Conservation (phyloP, 1,140 invertebrate species). For the Pygmarrhopalites habei region DNA sequence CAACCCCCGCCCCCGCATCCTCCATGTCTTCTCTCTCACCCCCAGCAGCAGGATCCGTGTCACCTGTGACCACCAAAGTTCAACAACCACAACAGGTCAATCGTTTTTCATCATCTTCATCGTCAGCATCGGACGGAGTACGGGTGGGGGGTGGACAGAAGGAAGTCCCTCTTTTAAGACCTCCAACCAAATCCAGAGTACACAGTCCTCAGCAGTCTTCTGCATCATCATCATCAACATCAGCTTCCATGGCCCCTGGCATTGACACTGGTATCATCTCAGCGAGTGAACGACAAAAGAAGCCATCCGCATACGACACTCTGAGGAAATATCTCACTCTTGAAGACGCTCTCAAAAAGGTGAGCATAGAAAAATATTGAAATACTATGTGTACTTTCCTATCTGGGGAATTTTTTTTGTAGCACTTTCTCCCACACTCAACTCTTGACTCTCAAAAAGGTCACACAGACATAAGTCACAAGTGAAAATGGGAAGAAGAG, state of each 20-base stretch:
- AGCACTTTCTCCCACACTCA: too few relatives aligned
- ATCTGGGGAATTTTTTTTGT: too few relatives aligned
- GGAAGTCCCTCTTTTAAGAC: conserved; percentile 54
- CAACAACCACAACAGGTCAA: too few relatives aligned
- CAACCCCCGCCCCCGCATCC: conserved; percentile 1
- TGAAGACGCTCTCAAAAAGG: conserved; percentile 48
- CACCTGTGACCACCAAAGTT: not conserved
- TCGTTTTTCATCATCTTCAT: too few relatives aligned
- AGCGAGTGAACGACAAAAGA: conserved; percentile 34
- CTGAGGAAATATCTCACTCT: conserved; percentile 51
- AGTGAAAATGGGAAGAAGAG: too few relatives aligned
- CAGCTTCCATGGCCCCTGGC: conserved; percentile 40
- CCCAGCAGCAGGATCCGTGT: conserved; percentile 30
- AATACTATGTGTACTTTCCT: too few relatives aligned
- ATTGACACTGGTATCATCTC: conserved; percentile 40
- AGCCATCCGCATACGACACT: conserved; percentile 50
- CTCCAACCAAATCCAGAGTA: conserved; percentile 47
- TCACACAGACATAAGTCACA: too few relatives aligned
- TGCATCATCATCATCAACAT: not conserved
- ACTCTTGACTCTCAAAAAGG: too few relatives aligned
- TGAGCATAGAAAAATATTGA: too few relatives aligned
- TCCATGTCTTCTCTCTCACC: not conserved
- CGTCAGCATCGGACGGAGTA: not conserved
- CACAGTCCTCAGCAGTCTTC: conserved; percentile 43
- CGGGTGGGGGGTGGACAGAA: conserved; percentile 49